Evolutionary conservation across 1,140 invertebrate species (phyloP), one percentile per base, ranked within the genome.

Genomic region (Sitobion miscanthi): DNA sequence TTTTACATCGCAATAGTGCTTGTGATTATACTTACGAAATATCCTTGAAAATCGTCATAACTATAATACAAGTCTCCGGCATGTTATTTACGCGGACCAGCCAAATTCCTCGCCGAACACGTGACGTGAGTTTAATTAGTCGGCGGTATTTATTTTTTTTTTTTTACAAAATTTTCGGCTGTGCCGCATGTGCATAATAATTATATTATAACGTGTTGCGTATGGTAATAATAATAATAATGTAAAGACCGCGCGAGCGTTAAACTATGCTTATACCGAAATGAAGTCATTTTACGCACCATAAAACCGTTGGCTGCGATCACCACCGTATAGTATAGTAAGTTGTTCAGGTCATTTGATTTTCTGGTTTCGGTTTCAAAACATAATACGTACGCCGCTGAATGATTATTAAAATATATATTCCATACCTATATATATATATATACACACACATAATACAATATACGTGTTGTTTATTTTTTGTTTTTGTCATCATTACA

Each of bases 351-450:
- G 91, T 92, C 77, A 82, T 92, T 92, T 92, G 77, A 83, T 69
- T 83, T 91, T 92, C 23, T 83, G 91, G 69, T 92, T 47, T 92
- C 69, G 77, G 42, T 91, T 91, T 91, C 90, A 91, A 92, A 92
- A 49, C 49, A n/a, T 77, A 77, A 77, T 77, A 77, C 77, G 25
- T n/a, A 25, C 30, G 38, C 88, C 25, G n/a, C 88, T 35, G 54
- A 88, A 88, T 25, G 77, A 83, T 38, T 38, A 38, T 38, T 38
- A 38, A 83, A 38, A 38, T 83, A 83, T 83, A 83, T 83, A 69
- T 21, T 38, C 35, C 14, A 82, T 35, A 35, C 77, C 5, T 82
- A 82, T n/a, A 35, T 82, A 82, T 38, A 82, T 42, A 42, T 42
- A 42, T 42, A 42, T 42, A 42, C 5, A 38, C 1, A 82, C 14